A percentile compares a stretch with the other conserved stretches of the same genome.
phyloP scores from a whole-genome alignment of 30 jellyfish, hydroid and myxozoan genomes.

The Pelagia noctiluca region DNA sequence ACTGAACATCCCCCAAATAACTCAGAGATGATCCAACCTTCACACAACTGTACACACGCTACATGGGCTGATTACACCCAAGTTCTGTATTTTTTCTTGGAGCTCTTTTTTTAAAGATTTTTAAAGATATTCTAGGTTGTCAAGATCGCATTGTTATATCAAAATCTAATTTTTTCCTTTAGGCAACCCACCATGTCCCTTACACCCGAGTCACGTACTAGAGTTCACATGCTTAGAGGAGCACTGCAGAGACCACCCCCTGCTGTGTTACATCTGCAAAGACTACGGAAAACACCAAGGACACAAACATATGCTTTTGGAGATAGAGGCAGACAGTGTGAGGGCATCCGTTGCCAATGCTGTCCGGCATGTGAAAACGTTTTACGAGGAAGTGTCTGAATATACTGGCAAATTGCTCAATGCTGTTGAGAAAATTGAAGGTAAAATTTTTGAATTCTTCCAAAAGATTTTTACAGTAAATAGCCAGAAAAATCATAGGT shows the following conservation, averaged over 20 bases:
- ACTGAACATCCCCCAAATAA: too few relatives aligned
- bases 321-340: constrained; percentile 89
- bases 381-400: constrained; percentile 87
- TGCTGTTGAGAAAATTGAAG: constrained; percentile 92
- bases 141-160: background rate
- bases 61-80: too few relatives aligned
- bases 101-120: background rate
- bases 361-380: constrained; percentile 83
- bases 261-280: constrained; percentile 96
- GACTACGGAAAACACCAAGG: constrained; percentile 98
- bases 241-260: constrained; percentile 79
- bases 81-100: too few relatives aligned
- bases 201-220: constrained; percentile 88
- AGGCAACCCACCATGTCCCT: constrained; percentile 91
- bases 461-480: too few relatives aligned
- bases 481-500: too few relatives aligned
- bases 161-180: background rate
- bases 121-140: background rate
- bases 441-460: too few relatives aligned
- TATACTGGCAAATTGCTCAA: constrained; percentile 76
- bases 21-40: too few relatives aligned
- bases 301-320: constrained; percentile 92
- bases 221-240: constrained; percentile 98
- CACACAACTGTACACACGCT: too few relatives aligned
- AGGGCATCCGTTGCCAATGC: constrained; percentile 87